Conservation (phyloP, 2,797 vertebrate species). For the Miopithecus talapoin region DNA sequence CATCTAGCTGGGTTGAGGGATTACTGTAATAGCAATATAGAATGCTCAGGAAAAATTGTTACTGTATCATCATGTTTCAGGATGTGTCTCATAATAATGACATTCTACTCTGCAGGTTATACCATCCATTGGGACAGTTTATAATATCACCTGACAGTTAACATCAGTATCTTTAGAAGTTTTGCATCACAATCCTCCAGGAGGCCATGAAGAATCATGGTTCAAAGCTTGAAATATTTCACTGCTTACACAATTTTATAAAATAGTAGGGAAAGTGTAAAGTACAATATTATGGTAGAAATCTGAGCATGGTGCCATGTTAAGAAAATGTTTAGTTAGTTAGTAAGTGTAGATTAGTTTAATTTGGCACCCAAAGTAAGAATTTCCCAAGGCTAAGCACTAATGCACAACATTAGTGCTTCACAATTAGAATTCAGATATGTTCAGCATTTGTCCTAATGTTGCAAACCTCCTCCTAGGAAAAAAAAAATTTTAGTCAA, state of each 20-base stretch:
- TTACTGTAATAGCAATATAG: constrained; percentile 14
- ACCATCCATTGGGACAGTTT: constrained; percentile 35
- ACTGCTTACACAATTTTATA: constrained; percentile 36
- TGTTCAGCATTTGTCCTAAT: constrained; percentile 52
- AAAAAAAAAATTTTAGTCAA: constrained; percentile 8
- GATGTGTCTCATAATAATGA: constrained; percentile 34
- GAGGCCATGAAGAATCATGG: constrained; percentile 15
- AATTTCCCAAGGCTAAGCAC: constrained; percentile 66
- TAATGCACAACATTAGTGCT: constrained; percentile 61
- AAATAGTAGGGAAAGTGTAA: constrained; percentile 44
- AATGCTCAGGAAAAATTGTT: neutral
- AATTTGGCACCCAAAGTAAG: constrained; percentile 67
- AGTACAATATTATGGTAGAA: constrained; percentile 66
- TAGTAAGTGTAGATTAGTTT: constrained; percentile 75
- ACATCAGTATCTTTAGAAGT: constrained; percentile 50
- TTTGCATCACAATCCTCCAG: constrained; percentile 36
- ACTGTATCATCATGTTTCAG: neutral
- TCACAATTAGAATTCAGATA: constrained; percentile 69
- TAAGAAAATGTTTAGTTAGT: constrained; percentile 73
- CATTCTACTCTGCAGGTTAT: constrained; percentile 47
- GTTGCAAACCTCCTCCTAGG: constrained; percentile 39
- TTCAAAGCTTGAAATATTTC: constrained; percentile 42
- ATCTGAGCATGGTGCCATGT: constrained; percentile 30
- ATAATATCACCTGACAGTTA: constrained; percentile 46
- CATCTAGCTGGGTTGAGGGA: neutral